Base-by-base conservation (phyloP, 2,888 invertebrate genomes). In the Cryptocephalus moraei region DNA sequence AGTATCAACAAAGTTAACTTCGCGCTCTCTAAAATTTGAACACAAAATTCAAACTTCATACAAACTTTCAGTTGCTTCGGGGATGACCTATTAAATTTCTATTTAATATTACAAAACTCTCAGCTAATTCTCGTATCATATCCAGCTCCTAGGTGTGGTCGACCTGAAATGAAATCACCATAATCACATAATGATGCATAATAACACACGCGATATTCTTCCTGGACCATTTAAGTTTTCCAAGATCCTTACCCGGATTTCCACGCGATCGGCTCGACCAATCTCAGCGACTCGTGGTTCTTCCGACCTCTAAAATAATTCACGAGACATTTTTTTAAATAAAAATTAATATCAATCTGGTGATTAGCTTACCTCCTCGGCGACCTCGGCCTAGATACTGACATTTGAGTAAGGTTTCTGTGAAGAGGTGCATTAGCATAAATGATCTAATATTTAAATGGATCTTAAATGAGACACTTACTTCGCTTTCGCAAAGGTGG, bases 261-360 rank as follows among this genome's bases (percentile, higher is more conserved):
- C 57, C 61, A 58, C 43, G 57, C 53, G 42, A 57, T 51, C 8
- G 60, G 57, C 46, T 64, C 62, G 31, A 64, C 60, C 33, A 62
- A 49, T 45, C 55, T 56, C 22, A 63, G 43, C 11, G 62, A 58
- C 44, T 64, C 62, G 41, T 55, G 52, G 36, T 43, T 47, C 32
- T 46, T 40, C 12, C 49, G 45, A 10, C 51, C 47, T 46, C 56
- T 56, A 48, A 43, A 52, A 52, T 36, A 34, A 43, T 47, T 36
- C 8, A 14, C 10, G 8, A n/a, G n/a, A n/a, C n/a, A n/a, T n/a
- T n/a, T n/a, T 22, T 22, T 22, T 22, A 4, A 22, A 22, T 22
- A 22, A 22, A 22, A 22, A 22, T 22, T 22, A 22, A 6, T 22
- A 22, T 2, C 22, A 22, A 22, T 22, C 22, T 4, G 22, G 22